phyloP scores from a whole-genome alignment of 2,113 vertebrate species.

The Megaceryle maxima region DNA sequence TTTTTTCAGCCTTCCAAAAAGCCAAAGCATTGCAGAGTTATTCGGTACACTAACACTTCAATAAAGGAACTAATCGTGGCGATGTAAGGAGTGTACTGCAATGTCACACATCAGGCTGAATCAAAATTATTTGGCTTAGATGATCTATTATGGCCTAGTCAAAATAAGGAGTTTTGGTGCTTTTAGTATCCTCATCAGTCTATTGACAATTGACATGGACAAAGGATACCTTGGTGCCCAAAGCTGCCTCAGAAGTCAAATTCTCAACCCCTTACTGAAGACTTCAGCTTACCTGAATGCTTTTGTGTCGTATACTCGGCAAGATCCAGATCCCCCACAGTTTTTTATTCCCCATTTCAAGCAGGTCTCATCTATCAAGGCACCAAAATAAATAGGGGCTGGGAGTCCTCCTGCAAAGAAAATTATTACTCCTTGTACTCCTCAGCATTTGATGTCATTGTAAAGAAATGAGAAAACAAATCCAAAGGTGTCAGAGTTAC shows the following conservation, averaged over 20 bases:
- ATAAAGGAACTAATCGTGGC: neutral
- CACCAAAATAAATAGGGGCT: constrained; percentile 93
- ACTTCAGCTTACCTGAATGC: constrained; percentile 83
- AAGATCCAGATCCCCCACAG: constrained; percentile 87
- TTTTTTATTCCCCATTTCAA: constrained; percentile 89
- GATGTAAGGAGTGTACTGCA: neutral
- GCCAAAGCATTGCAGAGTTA: neutral
- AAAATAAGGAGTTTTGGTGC: neutral
- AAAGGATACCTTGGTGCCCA: neutral
- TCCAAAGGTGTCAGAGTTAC: constrained; percentile 48
- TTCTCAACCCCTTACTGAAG: neutral
- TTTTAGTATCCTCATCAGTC: neutral
- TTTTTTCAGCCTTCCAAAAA: neutral
- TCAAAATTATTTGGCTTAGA: neutral
- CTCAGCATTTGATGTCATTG: neutral
- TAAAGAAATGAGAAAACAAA: neutral
- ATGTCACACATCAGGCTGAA: neutral
- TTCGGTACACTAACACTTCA: neutral
- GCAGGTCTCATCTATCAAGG: constrained; percentile 89
- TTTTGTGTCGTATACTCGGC: constrained; percentile 84
- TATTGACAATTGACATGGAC: neutral
- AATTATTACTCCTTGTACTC: neutral
- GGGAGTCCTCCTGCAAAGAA: constrained; percentile 91
- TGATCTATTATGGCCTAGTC: neutral
- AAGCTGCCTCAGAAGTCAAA: neutral